Base-by-base conservation (phyloP, 2,888 invertebrate species). In the Liodrosophila aerea region DNA sequence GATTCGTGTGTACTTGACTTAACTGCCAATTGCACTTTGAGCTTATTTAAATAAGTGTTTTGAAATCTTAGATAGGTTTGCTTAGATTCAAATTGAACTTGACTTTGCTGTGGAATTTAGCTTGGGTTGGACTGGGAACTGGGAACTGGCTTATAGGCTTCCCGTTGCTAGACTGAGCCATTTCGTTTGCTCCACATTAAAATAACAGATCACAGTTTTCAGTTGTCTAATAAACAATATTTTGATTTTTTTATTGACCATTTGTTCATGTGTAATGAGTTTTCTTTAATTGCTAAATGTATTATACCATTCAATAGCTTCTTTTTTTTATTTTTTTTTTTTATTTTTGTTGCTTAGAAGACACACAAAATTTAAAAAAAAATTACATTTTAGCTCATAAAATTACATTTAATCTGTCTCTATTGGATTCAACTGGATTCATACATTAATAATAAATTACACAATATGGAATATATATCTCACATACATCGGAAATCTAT, bases 201-300 rank as follows among this genome's bases (percentile, higher is more conserved):
- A n/a, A n/a, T n/a, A 22, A 22, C 22, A 22, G 3, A 22, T 4
- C 22, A 39, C 16, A 18, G 16, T 16, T 16, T 70, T 70, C 70
- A 67, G 75, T 72, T 82, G 70, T 78, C 82, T 82, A 78, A 64
- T 82, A 82, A 77, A 82, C 77, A 77, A 77, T 77, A 73, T 69
- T 77, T 77, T 74, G 59, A 69, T 69, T 81, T 61, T 76, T 77
- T 76, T 76, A 81, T 76, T 76, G 72, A 76, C 74, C 68, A 27
- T 69, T 68, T 67, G 53, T 69, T 68, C 64, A 50, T 46, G 46
- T 53, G 41, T 57, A 67, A 36, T 53, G 46, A 40, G 22, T 57
- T 59, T 47, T 37, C 15, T 22, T 22, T 61, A 36, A 44, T 61
- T 67, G 47, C 57, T 59, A 64, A 68, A 50, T 63, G 33, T n/a